Evolutionary conservation across 2,113 vertebrate species (phyloP), one percentile per base, ranked within the genome.

Genomic region (Cottus gobio): DNA sequence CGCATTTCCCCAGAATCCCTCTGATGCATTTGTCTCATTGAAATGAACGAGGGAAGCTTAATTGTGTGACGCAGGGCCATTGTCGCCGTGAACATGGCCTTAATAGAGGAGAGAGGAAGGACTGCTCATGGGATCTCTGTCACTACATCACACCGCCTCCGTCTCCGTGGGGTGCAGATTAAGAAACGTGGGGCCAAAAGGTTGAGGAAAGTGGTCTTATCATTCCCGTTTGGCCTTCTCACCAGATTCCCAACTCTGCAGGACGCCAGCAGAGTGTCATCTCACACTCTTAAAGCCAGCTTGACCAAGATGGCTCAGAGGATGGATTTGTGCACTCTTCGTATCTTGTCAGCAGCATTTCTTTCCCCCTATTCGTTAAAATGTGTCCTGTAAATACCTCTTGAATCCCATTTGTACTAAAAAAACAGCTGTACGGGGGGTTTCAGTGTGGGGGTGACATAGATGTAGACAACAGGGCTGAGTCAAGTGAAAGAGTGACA

Each of bases 401-500:
- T 37, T 44, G 13, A 79, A 79, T 77, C 79, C 31, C 52, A 83
- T 76, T 76, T 73, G 72, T 71, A 34, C 62, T 65, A 71, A 61
- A 67, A 67, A 75, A 76, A 58, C 60, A 60, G 39, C 56, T 61
- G 16, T 46, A 22, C 50, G 44, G 6, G 57, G 48, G 42, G 42
- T 46, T 73, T 57, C 34, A 75, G 75, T 63, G 68, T 71, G 28
- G 65, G 44, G 44, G 18, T n/a, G 46, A 36, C 3, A 76, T 71
- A n/a, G 76, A 82, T 67, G 37, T 63, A 82, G 77, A 61, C 66
- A 75, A 60, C 24, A 66, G 73, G 72, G 75, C 52, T 75, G 85
- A 91, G 78, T 90, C 77, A 79, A 91, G 80, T 69, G 28, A 86
- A 68, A 88, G 88, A 89, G 67, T 93, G 92, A 93, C 92, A 91